Base-by-base conservation (phyloP, 2,888 invertebrate species). In the Catocala fraxini region DNA sequence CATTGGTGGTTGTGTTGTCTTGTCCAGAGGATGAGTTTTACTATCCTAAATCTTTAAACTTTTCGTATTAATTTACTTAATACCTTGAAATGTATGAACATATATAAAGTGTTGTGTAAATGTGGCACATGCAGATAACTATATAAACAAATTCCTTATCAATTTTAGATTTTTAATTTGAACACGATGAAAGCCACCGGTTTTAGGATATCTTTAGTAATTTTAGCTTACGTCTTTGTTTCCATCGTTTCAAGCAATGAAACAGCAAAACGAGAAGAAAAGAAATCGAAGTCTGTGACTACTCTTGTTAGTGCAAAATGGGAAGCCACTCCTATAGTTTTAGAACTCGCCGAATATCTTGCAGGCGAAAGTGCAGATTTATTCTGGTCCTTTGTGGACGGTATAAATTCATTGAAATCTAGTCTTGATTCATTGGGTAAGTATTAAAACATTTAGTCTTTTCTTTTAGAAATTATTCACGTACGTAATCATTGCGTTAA, bases 261-360 rank as follows among this genome's bases (percentile, higher is more conserved):
- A 63, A 65, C 75, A 65, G 72, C 76, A 46, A 90, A 87, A 76
- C 82, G 87, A 55, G 88, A 89, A 75, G 92, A 92, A 71, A 94
- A 88, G 77, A 97, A 96, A 85, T 90, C 96, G 11, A 98, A 98
- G 91, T 97, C 98, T 57, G 97, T 98, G 12, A 97, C 97, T 12
- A 97, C 98, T 34, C 95, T 97, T 58, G 96, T 99, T 43, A 97
- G 99, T 89, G 98, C 99, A 1, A 99, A 99, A 95, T 99, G 99
- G 99, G 95, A 96, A 73, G 96, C 97, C 56, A 99, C 99, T 13
- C 99, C 99, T 7, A 92, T 99, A 56, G 96, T 98, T 51, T 94
- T 99, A 62, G 99, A 99, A 94, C 96, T 98, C 41, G 97, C 98
- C 42, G 99, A 98, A 89, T 97, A 97, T 89, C 92, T 98, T 65